Evolutionary conservation across 2,888 invertebrate species (phyloP).

Genomic region (Eucriotettix oculatus): DNA sequence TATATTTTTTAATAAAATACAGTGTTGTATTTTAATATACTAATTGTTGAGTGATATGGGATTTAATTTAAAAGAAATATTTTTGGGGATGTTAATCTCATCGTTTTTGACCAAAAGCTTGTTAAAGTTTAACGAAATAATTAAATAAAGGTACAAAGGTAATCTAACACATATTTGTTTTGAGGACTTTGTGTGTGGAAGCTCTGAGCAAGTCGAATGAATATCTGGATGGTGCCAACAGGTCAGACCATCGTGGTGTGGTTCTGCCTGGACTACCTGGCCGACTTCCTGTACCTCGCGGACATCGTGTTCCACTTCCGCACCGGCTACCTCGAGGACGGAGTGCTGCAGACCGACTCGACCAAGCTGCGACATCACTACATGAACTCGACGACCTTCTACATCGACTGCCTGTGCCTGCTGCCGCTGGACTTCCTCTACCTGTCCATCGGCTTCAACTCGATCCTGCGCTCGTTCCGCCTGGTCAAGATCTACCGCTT

Average conservation of each 20-base stretch:
- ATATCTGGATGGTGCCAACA: too few species aligned
- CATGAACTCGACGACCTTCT: slow-evolving; percentile 95
- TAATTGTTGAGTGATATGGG: too few species aligned
- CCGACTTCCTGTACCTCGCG: slow-evolving; percentile 87
- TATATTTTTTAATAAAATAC: too few species aligned
- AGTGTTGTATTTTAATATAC: too few species aligned
- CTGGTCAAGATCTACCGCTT: slow-evolving; percentile 95
- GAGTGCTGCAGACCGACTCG: slow-evolving; percentile 91
- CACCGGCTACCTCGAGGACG: slow-evolving; percentile 93
- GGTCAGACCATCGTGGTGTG: slow-evolving; percentile 79
- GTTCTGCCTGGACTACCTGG: slow-evolving; percentile 94
- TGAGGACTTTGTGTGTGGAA: too few species aligned
- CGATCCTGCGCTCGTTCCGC: slow-evolving; percentile 86
- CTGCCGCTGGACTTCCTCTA: slow-evolving; percentile 96
- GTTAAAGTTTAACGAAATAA: too few species aligned
- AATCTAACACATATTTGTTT: too few species aligned
- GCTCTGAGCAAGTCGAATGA: too few species aligned
- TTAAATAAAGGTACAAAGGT: too few species aligned
- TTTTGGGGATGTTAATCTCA: too few species aligned
- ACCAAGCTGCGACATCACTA: slow-evolving; percentile 88
- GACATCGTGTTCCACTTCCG: slow-evolving; percentile 96
- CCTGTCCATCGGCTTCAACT: slow-evolving; percentile 92
- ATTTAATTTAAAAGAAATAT: too few species aligned
- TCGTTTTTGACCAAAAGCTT: too few species aligned
- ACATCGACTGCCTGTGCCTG: slow-evolving; percentile 95